A percentile compares a stretch with the other conserved stretches of the same genome.
Conservation (phyloP, 2,797 vertebrate species). For the Amniataba percoides region DNA sequence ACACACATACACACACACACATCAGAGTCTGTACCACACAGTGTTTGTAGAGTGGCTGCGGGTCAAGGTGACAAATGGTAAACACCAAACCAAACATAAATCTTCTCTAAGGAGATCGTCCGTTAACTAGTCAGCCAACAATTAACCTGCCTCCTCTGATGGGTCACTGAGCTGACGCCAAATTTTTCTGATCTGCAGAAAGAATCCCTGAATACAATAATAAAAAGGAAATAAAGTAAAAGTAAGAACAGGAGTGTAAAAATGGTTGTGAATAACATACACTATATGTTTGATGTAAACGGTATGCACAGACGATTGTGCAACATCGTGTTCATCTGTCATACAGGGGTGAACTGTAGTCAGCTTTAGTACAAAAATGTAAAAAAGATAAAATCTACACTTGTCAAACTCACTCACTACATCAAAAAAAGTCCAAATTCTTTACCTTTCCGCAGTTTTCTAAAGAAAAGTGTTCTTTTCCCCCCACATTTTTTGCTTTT, state of each 20-base stretch:
- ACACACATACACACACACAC: constrained; percentile 27
- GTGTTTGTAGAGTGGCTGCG: constrained; percentile 70
- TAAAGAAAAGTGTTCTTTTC: background rate
- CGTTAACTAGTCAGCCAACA: constrained; percentile 57
- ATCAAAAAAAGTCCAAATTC: constrained; percentile 5
- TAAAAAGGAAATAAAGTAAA: no score
- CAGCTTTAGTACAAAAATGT: no score
- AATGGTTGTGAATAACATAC: no score
- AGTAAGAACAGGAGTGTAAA: no score
- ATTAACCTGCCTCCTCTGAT: constrained; percentile 52
- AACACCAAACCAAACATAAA: constrained; percentile 64
- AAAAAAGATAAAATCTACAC: background rate
- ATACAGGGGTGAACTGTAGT: no score
- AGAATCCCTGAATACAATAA: no score
- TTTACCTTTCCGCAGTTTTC: background rate
- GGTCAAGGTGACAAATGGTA: constrained; percentile 77
- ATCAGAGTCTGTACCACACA: constrained; percentile 44
- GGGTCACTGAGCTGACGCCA: constrained; percentile 13
- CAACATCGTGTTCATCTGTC: no score
- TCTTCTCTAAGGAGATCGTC: constrained; percentile 57
- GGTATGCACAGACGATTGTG: no score
- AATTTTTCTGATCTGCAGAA: background rate
- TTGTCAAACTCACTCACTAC: background rate
- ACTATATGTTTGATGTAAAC: no score
- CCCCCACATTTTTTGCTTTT: constrained; percentile 21